Conservation (phyloP, 2,888 invertebrate genomes). For the Perithous albicinctus region DNA sequence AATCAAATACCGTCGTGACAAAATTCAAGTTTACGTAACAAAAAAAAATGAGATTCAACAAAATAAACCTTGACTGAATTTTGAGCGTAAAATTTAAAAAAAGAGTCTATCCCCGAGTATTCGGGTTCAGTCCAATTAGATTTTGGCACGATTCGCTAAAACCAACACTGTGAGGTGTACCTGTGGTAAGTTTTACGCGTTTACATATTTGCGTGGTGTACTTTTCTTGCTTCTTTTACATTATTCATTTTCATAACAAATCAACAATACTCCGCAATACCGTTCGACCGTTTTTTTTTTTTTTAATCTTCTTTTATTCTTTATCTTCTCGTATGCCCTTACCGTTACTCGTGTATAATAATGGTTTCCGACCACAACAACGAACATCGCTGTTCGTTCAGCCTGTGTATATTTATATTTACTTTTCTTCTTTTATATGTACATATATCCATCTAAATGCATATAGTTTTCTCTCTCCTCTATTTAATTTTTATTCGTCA, state of each 20-base stretch:
- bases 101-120: conserved; percentile 10
- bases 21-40: conserved; percentile 25
- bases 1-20: conserved; percentile 43
- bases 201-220: conserved; percentile 50
- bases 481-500: conserved; percentile 62
- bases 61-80: neutral
- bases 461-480: conserved; percentile 71
- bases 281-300: conserved; percentile 71
- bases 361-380: conserved; percentile 54
- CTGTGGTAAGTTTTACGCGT: conserved; percentile 49
- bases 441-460: conserved; percentile 79
- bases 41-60: conserved; percentile 37
- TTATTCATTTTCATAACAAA: conserved; percentile 65
- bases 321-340: conserved; percentile 49
- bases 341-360: conserved; percentile 58
- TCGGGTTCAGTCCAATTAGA: conserved; percentile 69
- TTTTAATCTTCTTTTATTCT: conserved; percentile 43
- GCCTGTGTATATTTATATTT: conserved; percentile 74
- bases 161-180: conserved; percentile 69
- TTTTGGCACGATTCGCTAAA: conserved; percentile 82
- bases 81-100: conserved; percentile 3
- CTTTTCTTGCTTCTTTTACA: conserved; percentile 57
- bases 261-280: conserved; percentile 66
- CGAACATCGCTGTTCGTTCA: conserved; percentile 46
- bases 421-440: conserved; percentile 66